Base-by-base conservation (phyloP, 2,113 vertebrate species). In the Limnothrissa miodon region DNA sequence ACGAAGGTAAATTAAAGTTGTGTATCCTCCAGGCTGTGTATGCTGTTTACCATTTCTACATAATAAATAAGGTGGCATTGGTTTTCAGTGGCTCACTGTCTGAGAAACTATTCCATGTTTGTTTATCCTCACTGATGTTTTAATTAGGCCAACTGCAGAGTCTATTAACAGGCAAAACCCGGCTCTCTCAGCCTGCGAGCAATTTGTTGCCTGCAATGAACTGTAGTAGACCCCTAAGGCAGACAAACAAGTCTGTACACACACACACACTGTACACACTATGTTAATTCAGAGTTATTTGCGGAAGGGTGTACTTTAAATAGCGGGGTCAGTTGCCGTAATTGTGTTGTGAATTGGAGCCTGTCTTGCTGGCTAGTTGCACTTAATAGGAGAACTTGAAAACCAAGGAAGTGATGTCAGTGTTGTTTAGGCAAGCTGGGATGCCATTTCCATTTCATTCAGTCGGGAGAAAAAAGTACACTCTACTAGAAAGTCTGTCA, bases 91-190 rank as follows among this genome's bases (percentile, higher is more conserved):
- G 29, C 66, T 33, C 66, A 29, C 66, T 33, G 29, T 33, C 8
- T 36, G 66, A 10, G 29, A 36, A 74, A 74, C 66, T 74, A 36
- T 74, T 29, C 66, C 66, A 36, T 74, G 66, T 74, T 74, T 74
- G 33, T 74, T 33, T 74, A 36, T 36, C 66, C 29, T 17, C 33
- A 5, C 66, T 74, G 29, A 36, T 36, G 33, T 56, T 66, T 74
- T 74, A 74, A 74, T 74, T 74, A 74, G 66, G 66, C 66, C 66
- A 74, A 74, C 66, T 74, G 66, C 29, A 13, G 66, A 74, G 66
- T 5, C 13, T 33, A 74, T 74, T 74, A 74, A 74, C 25, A 74
- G 66, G 29, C 33, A 74, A n/a, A 74, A 74, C 29, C 66, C 36
- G 66, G 66, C 66, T 36, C 66, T 36, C 2, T 21, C 13, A 66